A percentile compares a stretch with the other conserved stretches of the same genome.
These are phyloP conservation scores for Caenorhabditis sp. DNA, from an alignment of 2,888 invertebrate genomes.

Conservation along the genomic window DNA sequence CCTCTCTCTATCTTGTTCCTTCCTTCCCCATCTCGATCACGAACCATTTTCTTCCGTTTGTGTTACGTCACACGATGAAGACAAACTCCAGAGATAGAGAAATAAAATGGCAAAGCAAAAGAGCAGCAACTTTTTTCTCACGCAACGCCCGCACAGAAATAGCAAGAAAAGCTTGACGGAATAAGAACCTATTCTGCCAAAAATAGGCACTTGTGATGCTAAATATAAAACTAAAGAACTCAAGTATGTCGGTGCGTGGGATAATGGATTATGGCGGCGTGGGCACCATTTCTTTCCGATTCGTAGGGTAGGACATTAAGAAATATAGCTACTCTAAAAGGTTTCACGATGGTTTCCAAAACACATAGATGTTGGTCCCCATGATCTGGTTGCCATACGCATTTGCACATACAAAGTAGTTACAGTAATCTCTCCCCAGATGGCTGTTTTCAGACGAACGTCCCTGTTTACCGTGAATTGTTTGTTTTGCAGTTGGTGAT, in stretches of 20 bases:
- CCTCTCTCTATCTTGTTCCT: not conserved
- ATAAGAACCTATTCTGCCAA: slow-evolving; percentile 5
- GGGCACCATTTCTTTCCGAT: too few species aligned
- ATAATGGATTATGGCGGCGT: slow-evolving; percentile 5
- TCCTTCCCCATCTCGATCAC: not conserved
- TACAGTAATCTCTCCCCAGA: too few species aligned
- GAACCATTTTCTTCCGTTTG: slow-evolving; percentile 7
- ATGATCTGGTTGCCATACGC: too few species aligned
- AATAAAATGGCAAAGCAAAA: slow-evolving; percentile 29
- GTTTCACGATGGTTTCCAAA: too few species aligned
- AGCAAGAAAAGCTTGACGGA: not conserved
- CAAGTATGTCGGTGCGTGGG: slow-evolving; percentile 1
- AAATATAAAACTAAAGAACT: slow-evolving; percentile 22
- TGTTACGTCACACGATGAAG: slow-evolving; percentile 22
- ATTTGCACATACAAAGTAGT: too few species aligned
- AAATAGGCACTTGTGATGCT: slow-evolving; percentile 32
- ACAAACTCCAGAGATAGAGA: slow-evolving; percentile 5
- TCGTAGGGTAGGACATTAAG: not conserved
- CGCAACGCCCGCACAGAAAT: slow-evolving; percentile 39
- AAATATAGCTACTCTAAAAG: not conserved
- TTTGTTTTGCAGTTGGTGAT: not conserved
- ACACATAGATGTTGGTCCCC: too few species aligned
- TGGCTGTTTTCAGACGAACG: not conserved
- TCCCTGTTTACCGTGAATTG: not conserved
- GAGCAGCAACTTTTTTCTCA: slow-evolving; percentile 46